Percentiles rank a stretch among this genome's conserved stretches.
Evolutionary conservation across 1,140 invertebrate species (phyloP).

Genomic region (Bombus affinis): DNA sequence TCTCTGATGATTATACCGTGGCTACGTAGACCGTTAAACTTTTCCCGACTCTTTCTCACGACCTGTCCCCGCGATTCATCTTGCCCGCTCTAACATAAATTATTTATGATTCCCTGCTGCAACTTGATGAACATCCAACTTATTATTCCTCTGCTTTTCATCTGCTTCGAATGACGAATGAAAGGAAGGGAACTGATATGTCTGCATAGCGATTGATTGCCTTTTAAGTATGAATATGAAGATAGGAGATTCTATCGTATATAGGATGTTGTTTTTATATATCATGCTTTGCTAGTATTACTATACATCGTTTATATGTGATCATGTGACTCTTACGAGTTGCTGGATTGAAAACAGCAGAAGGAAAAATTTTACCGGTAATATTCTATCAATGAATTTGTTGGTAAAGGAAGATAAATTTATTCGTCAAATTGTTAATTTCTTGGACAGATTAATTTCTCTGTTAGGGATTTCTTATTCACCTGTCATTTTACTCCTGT

Average conservation of each 20-base stretch:
- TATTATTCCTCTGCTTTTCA: too few relatives aligned
- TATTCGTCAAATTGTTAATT: not conserved
- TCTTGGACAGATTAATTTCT: not conserved
- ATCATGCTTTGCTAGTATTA: too few relatives aligned
- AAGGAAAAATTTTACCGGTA: not conserved
- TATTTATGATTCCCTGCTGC: slow-evolving; percentile 45
- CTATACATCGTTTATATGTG: too few relatives aligned
- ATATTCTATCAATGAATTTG: not conserved
- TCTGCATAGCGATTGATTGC: too few relatives aligned
- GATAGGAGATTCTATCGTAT: too few relatives aligned
- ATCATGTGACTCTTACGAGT: not conserved
- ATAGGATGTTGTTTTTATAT: too few relatives aligned
- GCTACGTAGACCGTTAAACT: slow-evolving; percentile 35
- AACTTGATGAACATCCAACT: not conserved
- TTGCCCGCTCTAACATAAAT: slow-evolving; percentile 44
- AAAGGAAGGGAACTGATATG: too few relatives aligned
- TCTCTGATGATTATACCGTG: slow-evolving; percentile 53
- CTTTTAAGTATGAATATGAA: too few relatives aligned
- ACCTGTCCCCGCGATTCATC: slow-evolving; percentile 34
- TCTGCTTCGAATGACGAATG: too few relatives aligned
- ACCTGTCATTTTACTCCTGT: too few relatives aligned
- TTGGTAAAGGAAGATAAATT: not conserved
- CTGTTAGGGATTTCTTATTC: too few relatives aligned
- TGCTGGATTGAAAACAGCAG: not conserved
- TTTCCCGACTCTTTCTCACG: slow-evolving; percentile 30